Base-by-base conservation (phyloP, 2,888 invertebrate species). In the Synanthedon tipuliformis region DNA sequence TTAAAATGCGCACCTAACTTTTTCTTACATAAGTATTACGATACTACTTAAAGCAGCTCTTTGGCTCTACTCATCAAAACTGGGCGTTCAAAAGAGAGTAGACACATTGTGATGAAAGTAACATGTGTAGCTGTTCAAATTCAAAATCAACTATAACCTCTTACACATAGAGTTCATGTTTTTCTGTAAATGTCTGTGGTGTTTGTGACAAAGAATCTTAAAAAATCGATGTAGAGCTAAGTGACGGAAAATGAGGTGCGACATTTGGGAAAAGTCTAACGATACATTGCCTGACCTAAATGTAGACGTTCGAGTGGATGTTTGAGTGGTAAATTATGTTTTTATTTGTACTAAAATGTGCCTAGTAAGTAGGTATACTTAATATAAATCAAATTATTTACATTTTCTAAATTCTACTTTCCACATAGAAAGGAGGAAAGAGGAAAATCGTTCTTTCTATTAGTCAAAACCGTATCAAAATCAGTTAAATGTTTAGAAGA, bases 161-260 rank as follows among this genome's bases (percentile, higher is more conserved):
- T 49, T 16, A 18, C 10, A 49, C 4, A 50, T 60, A 68, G 60
- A 64, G 62, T 59, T 53, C 52, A 59, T 51, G 64, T 71, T 75
- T 12, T 48, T 12, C 34, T 41, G 48, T 40, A 40, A 3, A 15
- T 10, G 15, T 13, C 3, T 41, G 48, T 56, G 56, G 59, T 59
- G 59, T 64, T 65, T 70, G 64, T 60, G 57, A 56, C 64, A 64
- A 57, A 10, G 34, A 58, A 61, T 62, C 63, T 57, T 59, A 52
- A 52, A 54, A 57, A 59, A 54, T 57, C 64, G 65, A 69, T 61
- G 64, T 64, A 59, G 58, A 66, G 66, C 69, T 73, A 75, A 79
- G 75, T 79, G 76, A 71, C 69, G 69, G 71, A 78, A 77, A 81
- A 81, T 77, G 78, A 78, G 79, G 75, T 78, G 79, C 66, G 74